phyloP scores from a whole-genome alignment of 2,797 vertebrate species.

The Cephalopachus bancanus region DNA sequence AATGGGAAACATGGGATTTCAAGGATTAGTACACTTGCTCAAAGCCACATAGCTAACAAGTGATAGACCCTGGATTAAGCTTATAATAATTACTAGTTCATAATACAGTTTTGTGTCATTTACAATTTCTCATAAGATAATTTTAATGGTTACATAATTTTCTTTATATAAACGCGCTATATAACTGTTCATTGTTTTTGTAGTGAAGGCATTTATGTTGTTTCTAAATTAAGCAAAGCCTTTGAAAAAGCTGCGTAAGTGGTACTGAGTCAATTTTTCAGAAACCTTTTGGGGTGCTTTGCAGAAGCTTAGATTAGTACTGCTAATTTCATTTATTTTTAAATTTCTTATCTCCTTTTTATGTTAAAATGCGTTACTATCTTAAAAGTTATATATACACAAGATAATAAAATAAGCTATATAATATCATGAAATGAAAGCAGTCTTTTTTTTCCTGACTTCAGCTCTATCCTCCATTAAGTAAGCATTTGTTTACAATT shows the following conservation, averaged over 20 bases:
- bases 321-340: conserved; percentile 54
- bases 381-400: neutral
- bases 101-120: neutral
- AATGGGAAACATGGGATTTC: neutral
- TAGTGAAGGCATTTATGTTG: neutral
- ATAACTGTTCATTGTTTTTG: neutral
- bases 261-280: neutral
- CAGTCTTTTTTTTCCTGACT: neutral
- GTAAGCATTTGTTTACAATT: neutral
- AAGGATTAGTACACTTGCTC: neutral
- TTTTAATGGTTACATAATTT: neutral
- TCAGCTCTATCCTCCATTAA: neutral
- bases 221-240: neutral
- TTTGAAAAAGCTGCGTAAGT: neutral
- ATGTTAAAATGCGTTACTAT: neutral
- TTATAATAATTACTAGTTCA: neutral
- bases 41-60: neutral
- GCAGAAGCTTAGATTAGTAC: neutral
- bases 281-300: neutral
- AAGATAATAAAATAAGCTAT: neutral
- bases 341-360: neutral
- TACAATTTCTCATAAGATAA: neutral
- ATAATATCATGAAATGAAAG: neutral
- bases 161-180: neutral
- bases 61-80: neutral